phyloP scores from a whole-genome alignment of 2,888 invertebrate genomes.

The Volucella bombylans region DNA sequence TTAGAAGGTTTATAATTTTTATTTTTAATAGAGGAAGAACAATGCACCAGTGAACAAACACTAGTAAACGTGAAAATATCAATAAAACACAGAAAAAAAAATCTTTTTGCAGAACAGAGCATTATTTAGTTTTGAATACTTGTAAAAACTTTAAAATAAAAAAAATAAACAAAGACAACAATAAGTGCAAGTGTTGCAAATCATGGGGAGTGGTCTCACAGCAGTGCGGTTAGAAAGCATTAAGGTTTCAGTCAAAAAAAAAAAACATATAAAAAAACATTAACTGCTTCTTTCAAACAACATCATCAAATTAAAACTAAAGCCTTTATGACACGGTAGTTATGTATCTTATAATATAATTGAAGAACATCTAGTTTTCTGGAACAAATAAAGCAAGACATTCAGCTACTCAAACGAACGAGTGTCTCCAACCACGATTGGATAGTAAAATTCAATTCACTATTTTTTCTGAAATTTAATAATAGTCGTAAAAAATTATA shows the following conservation, averaged over 20 bases:
- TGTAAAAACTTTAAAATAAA: slow-evolving; percentile 18
- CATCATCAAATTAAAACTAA: too few species aligned
- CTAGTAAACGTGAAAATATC: slow-evolving; percentile 50
- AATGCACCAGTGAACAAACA: slow-evolving; percentile 52
- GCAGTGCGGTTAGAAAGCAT: slow-evolving; percentile 64
- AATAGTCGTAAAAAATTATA: too few species aligned
- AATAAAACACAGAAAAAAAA: slow-evolving; percentile 41
- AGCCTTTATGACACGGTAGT: too few species aligned
- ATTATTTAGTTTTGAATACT: slow-evolving; percentile 51
- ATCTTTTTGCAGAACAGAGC: slow-evolving; percentile 42
- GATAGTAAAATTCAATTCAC: too few species aligned
- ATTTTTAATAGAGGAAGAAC: slow-evolving; percentile 16
- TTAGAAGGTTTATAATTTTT: neutral
- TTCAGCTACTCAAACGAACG: too few species aligned
- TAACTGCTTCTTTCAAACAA: neutral
- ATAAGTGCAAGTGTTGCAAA: slow-evolving; percentile 55
- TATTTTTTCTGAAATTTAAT: too few species aligned
- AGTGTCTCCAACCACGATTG: too few species aligned
- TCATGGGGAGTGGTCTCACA: slow-evolving; percentile 19
- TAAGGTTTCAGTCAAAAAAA: slow-evolving; percentile 5
- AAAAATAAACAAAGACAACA: slow-evolving; percentile 49
- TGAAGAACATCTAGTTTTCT: too few species aligned
- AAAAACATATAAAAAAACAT: neutral
- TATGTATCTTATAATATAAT: too few species aligned
- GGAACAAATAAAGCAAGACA: too few species aligned